Conservation (phyloP, 2,888 invertebrate species). For the Tyria jacobaeae region DNA sequence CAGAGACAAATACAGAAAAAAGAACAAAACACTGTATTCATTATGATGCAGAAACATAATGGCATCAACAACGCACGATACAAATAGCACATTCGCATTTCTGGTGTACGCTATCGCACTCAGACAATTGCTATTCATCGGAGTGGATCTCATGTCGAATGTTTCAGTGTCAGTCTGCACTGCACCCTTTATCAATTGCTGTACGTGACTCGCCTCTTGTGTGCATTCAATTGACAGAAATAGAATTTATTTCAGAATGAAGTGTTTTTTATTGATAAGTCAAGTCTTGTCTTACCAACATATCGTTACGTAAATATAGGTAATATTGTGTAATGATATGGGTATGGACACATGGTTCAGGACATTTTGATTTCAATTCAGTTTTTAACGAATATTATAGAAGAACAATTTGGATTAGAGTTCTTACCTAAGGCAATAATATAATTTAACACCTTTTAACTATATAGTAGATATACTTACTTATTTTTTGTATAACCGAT, state of each 20-base stretch:
- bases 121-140: constrained; percentile 42
- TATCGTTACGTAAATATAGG: too few species aligned
- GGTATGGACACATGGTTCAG: too few species aligned
- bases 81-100: constrained; percentile 14
- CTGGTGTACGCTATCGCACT: constrained; percentile 19
- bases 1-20: constrained; percentile 4
- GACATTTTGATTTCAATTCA: too few species aligned
- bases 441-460: too few species aligned
- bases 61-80: constrained; percentile 10
- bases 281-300: background rate
- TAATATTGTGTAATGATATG: too few species aligned
- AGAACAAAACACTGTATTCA: constrained; percentile 2
- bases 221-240: constrained; percentile 41
- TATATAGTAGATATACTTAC: too few species aligned
- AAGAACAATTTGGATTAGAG: too few species aligned
- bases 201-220: constrained; percentile 45
- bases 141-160: constrained; percentile 41
- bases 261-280: background rate
- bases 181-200: constrained; percentile 47
- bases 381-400: too few species aligned
- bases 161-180: constrained; percentile 41
- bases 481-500: too few species aligned
- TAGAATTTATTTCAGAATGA: constrained; percentile 12
- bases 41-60: constrained; percentile 10
- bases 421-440: too few species aligned